Evolutionary conservation across 1,140 invertebrate species (phyloP).

Genomic region (Macrostomum lignano): DNA sequence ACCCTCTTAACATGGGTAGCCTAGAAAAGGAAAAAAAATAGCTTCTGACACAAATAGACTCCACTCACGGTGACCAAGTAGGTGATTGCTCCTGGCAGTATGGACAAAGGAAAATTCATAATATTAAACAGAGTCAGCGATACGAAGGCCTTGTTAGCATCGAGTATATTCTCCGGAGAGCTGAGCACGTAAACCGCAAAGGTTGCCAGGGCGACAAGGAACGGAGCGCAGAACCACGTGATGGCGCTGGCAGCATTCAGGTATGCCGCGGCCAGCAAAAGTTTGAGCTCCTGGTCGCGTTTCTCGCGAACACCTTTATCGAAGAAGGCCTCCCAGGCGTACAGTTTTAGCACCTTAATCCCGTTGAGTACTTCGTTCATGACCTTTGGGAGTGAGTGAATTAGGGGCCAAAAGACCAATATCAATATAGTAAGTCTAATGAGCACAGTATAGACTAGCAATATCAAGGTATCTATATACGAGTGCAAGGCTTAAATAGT

Average conservation of each 20-base stretch:
- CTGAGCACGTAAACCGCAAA: slow-evolving; percentile 17
- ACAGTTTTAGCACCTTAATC: slow-evolving; percentile 25
- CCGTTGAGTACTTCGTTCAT: slow-evolving; percentile 22
- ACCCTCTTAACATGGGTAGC: too few species aligned
- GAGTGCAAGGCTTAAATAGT: neutral
- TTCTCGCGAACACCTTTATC: slow-evolving; percentile 23
- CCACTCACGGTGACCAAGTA: too few species aligned
- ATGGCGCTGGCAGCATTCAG: slow-evolving; percentile 44
- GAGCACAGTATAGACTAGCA: too few species aligned
- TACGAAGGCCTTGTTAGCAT: neutral
- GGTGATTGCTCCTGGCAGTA: neutral
- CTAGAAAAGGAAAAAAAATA: too few species aligned
- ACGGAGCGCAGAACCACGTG: slow-evolving; percentile 75
- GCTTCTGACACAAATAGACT: too few species aligned
- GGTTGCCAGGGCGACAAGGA: slow-evolving; percentile 35
- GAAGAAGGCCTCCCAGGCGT: slow-evolving; percentile 23
- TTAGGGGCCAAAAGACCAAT: too few species aligned
- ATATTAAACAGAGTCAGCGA: slow-evolving; percentile 2
- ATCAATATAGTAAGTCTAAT: too few species aligned
- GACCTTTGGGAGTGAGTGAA: too few species aligned
- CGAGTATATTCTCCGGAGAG: neutral
- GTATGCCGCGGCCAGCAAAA: slow-evolving; percentile 27
- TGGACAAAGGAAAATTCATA: neutral
- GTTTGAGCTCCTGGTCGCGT: slow-evolving; percentile 24
- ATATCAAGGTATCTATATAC: slow-evolving; percentile 31